Evolutionary conservation across 2,888 invertebrate genomes (phyloP).

Genomic region (Lasioglossum villosulum): DNA sequence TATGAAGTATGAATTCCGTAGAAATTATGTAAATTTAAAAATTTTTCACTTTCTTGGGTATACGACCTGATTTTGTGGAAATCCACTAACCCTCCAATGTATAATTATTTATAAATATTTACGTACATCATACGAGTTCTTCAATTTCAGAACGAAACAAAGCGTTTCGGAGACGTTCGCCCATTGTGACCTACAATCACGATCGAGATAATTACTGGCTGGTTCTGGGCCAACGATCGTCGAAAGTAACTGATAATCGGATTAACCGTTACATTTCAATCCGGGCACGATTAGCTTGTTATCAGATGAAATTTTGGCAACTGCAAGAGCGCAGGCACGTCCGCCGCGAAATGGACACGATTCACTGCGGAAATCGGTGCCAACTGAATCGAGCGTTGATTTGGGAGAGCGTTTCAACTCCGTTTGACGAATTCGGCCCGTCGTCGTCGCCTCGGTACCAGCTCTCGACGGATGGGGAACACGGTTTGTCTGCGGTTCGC

Average conservation of each 20-base stretch:
- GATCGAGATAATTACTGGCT: neutral
- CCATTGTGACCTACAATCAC: neutral
- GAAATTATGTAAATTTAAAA: too few species aligned
- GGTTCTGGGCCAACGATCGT: neutral
- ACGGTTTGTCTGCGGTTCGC: constrained; percentile 6
- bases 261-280: neutral
- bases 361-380: neutral
- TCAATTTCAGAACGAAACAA: neutral
- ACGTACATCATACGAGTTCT: too few species aligned
- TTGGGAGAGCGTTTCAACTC: neutral
- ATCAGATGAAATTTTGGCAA: neutral
- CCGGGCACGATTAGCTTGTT: neutral
- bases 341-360: neutral
- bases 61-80: too few species aligned
- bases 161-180: neutral
- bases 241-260: neutral
- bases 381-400: constrained; percentile 5
- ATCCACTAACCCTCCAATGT: too few species aligned
- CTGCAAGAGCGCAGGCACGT: neutral
- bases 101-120: too few species aligned
- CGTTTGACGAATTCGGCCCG: neutral
- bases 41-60: too few species aligned
- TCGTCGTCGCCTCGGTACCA: neutral
- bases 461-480: neutral
- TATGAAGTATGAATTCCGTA: too few species aligned